Percentiles rank a stretch among this genome's conserved stretches.
Conservation (phyloP, 2,113 vertebrate genomes). For the Bostrychus sinensis region DNA sequence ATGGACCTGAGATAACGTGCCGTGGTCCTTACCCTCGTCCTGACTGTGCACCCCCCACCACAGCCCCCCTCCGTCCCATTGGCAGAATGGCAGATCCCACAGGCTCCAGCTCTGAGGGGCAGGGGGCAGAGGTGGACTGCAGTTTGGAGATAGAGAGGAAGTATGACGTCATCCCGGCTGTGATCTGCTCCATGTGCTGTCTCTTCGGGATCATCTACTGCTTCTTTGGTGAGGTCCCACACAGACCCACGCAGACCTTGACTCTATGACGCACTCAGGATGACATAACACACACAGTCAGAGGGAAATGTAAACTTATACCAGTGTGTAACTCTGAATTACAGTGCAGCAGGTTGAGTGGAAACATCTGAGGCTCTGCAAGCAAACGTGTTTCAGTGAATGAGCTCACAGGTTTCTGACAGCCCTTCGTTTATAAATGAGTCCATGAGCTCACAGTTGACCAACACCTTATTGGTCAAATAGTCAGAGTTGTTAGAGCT, state of each 20-base stretch:
- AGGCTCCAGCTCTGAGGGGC: conserved; percentile 69
- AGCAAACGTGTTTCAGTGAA: no score
- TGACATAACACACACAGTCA: background rate
- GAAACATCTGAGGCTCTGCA: background rate
- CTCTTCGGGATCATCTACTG: conserved; percentile 89
- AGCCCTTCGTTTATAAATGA: no score
- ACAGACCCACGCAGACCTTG: background rate
- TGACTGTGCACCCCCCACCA: conserved; percentile 12
- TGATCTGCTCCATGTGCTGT: conserved; percentile 87
- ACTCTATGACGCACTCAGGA: background rate
- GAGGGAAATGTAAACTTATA: background rate
- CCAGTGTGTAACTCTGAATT: background rate
- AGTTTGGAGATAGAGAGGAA: conserved; percentile 79
- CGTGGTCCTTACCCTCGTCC: conserved; percentile 8
- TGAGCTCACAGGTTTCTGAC: no score
- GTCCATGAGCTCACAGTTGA: background rate
- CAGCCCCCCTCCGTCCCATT: conserved; percentile 13
- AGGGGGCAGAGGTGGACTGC: conserved; percentile 72
- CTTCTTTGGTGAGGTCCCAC: conserved; percentile 85
- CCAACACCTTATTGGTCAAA: background rate
- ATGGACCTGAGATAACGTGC: conserved; percentile 72
- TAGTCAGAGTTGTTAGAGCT: no score
- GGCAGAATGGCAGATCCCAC: conserved; percentile 74
- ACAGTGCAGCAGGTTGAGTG: background rate
- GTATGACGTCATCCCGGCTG: conserved; percentile 83